Conservation (phyloP, 2,797 vertebrate species). For the Lithobates pipiens region DNA sequence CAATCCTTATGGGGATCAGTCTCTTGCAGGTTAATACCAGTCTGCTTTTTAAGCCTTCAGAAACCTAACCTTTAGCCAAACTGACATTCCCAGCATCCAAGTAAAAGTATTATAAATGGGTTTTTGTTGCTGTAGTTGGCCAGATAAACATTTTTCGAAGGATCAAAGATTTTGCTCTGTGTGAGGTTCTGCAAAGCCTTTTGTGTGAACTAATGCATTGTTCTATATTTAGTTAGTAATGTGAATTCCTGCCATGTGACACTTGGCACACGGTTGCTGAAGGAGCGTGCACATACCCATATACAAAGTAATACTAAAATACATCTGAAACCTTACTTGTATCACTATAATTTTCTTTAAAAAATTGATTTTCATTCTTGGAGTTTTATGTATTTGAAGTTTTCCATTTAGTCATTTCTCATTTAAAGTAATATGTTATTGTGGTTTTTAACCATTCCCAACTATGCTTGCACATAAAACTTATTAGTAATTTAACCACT, state of each 20-base stretch:
- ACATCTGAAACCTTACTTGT: too few species aligned
- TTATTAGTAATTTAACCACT: too few species aligned
- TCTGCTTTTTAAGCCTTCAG: not conserved
- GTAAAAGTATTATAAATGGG: constrained; percentile 29
- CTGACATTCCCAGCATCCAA: constrained; percentile 12
- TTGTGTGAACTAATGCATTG: constrained; percentile 34
- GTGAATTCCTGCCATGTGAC: constrained; percentile 24
- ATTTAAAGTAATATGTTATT: too few species aligned
- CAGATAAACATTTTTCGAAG: constrained; percentile 59
- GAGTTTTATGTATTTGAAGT: too few species aligned
- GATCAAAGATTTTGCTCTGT: constrained; percentile 57
- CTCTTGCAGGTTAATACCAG: not conserved
- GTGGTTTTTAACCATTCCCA: too few species aligned
- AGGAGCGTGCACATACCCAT: not conserved
- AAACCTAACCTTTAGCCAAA: constrained; percentile 12
- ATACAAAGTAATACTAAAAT: too few species aligned
- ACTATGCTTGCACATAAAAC: too few species aligned
- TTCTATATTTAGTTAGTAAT: constrained; percentile 56
- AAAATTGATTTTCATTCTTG: too few species aligned
- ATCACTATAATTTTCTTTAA: too few species aligned
- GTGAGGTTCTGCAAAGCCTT: constrained; percentile 42
- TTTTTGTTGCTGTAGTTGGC: constrained; percentile 52
- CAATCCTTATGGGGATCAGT: not conserved
- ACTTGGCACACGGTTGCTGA: not conserved
- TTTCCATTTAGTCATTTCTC: too few species aligned